Percentiles rank a stretch among this genome's conserved stretches.
Evolutionary conservation across 1,140 invertebrate genomes (phyloP).

Genomic region (Trichonephila clavipes): DNA sequence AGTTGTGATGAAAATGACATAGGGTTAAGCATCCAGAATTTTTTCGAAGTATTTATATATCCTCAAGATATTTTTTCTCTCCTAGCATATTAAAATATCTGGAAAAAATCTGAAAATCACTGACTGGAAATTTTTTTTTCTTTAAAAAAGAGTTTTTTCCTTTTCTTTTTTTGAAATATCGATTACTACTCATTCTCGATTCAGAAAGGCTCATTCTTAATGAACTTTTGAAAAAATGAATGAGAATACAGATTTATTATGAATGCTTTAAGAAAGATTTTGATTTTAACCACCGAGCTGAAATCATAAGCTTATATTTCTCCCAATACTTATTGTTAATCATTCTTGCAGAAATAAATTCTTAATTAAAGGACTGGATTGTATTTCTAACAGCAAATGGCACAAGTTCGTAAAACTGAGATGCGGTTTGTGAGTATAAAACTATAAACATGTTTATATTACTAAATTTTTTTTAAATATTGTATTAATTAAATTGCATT

Average conservation of each 20-base stretch:
- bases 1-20: slow-evolving; percentile 40
- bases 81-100: background rate
- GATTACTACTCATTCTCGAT: background rate
- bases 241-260: background rate
- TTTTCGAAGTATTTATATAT: background rate
- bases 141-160: background rate
- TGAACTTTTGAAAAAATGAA: background rate
- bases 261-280: background rate
- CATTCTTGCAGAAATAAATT: background rate
- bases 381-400: background rate
- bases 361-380: background rate
- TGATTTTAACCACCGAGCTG: background rate
- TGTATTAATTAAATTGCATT: too few species aligned
- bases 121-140: background rate
- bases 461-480: too few species aligned
- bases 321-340: background rate
- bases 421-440: too few species aligned
- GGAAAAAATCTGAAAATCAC: background rate
- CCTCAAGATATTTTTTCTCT: background rate
- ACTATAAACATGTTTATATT: too few species aligned
- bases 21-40: background rate
- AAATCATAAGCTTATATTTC: background rate
- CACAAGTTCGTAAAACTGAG: too few species aligned
- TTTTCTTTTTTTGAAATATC: background rate
- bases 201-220: background rate